Conservation (phyloP, 2,888 invertebrate species). For the Conomelus anceps region DNA sequence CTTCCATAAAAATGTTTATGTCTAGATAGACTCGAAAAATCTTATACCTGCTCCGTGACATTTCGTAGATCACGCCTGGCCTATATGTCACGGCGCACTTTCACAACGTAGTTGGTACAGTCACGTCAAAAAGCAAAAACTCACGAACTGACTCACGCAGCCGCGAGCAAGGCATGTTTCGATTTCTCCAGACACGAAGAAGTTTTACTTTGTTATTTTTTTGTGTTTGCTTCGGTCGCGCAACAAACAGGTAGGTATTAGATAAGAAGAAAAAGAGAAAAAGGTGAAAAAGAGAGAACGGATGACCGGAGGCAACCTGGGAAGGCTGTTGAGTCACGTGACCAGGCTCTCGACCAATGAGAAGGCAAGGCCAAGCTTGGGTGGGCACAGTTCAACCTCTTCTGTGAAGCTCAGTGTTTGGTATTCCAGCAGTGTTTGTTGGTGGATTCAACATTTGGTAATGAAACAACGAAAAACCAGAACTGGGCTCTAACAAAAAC, state of each 20-base stretch:
- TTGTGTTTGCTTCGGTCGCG: background rate
- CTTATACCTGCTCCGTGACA: background rate
- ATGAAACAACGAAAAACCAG: background rate
- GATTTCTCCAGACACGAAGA: background rate
- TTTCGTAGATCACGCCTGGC: background rate
- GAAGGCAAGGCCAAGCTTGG: conserved; percentile 10
- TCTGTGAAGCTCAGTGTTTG: background rate
- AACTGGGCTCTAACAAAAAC: background rate
- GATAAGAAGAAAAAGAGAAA: background rate
- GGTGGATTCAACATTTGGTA: background rate
- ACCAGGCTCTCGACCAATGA: background rate
- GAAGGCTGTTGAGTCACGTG: background rate
- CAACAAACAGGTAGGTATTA: background rate
- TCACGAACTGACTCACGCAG: background rate
- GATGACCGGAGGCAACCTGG: background rate
- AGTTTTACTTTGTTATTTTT: background rate
- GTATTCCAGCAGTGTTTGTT: too few species aligned
- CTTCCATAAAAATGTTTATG: background rate
- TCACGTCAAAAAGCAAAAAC: background rate
- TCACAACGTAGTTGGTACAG: background rate
- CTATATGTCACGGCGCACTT: background rate
- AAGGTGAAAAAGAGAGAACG: background rate
- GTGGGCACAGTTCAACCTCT: background rate
- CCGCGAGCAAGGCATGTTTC: background rate
- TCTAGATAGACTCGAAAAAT: background rate